phyloP scores from a whole-genome alignment of 2,113 vertebrate genomes.

The Peromyscus polionotus region DNA sequence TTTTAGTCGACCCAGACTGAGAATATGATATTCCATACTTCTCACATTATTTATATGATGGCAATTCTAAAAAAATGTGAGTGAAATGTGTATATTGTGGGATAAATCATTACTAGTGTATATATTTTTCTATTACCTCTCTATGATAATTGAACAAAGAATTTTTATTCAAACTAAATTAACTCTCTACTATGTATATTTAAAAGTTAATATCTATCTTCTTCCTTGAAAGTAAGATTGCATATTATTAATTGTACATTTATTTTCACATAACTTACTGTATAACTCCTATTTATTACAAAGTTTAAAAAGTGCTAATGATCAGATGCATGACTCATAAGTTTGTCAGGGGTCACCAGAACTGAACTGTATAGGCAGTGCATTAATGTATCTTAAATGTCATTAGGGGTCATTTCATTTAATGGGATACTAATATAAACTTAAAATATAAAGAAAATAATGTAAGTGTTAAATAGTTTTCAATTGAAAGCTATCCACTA shows the following conservation, averaged over 20 bases:
- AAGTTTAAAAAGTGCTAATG: background rate
- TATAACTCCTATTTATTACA: background rate
- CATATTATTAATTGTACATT: background rate
- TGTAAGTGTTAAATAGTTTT: background rate
- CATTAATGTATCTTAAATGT: background rate
- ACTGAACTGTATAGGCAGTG: background rate
- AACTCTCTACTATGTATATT: background rate
- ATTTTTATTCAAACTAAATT: constrained; percentile 15
- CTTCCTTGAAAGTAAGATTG: background rate
- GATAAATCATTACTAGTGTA: background rate
- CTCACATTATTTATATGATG: background rate
- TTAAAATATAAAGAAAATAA: background rate
- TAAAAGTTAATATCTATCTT: background rate
- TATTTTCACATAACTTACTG: background rate
- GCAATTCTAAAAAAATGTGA: background rate
- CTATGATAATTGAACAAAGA: background rate
- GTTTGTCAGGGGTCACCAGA: background rate
- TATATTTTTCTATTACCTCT: background rate
- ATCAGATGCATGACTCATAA: background rate
- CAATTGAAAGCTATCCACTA: background rate
- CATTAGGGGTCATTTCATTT: background rate
- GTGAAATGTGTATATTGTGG: background rate
- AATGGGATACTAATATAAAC: background rate
- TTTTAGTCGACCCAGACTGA: background rate
- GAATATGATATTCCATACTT: background rate